Percentiles rank a stretch among this genome's conserved stretches.
Evolutionary conservation across 2,797 vertebrate species (phyloP).

Genomic region (Phaenicophaeus curvirostris): DNA sequence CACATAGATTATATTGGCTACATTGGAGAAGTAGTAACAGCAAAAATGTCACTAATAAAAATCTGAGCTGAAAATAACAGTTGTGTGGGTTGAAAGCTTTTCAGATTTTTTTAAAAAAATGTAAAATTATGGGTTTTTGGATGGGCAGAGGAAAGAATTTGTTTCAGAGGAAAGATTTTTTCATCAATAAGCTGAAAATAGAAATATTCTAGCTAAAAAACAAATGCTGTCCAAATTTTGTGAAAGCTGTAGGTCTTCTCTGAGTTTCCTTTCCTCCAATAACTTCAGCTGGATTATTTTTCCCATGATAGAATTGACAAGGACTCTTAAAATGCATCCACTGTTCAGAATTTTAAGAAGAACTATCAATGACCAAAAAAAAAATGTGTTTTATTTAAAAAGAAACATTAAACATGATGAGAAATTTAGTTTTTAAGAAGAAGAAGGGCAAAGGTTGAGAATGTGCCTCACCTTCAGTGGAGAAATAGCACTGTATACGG

Average conservation of each 20-base stretch:
- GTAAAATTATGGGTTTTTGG: neutral
- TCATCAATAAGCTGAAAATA: neutral
- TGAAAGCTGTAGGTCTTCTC: neutral
- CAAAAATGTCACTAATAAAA: neutral
- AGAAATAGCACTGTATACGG: neutral
- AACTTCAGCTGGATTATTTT: neutral
- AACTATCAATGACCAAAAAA: neutral
- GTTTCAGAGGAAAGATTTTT: neutral
- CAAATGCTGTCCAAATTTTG: neutral
- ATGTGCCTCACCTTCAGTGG: neutral
- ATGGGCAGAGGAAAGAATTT: rapidly evolving
- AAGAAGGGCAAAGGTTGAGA: neutral
- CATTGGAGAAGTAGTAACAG: neutral
- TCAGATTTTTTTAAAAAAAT: neutral
- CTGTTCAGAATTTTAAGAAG: neutral
- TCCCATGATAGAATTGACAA: neutral
- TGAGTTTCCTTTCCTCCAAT: neutral
- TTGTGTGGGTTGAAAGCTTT: neutral
- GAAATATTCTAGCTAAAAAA: neutral
- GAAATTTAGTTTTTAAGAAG: neutral
- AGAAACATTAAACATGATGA: neutral
- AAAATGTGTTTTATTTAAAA: neutral
- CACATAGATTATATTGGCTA: neutral
- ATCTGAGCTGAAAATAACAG: neutral
- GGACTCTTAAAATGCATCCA: neutral